phyloP scores from a whole-genome alignment of 1,140 invertebrate species.

The Lithobius niger region DNA sequence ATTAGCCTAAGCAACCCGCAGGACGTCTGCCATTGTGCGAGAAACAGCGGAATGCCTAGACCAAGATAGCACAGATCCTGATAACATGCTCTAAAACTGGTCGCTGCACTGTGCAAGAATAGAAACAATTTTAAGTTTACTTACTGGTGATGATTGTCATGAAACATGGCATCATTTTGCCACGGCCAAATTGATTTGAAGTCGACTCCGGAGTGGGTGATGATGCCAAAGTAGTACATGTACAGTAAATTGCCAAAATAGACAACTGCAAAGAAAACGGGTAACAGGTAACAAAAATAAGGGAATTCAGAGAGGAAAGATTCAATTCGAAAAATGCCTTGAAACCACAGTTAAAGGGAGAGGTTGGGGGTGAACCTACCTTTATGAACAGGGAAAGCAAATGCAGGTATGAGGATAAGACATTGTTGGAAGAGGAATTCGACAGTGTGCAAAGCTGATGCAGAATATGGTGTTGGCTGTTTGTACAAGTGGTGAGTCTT shows the following conservation, averaged over 20 bases:
- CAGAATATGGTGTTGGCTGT: constrained; percentile 23
- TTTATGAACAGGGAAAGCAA: constrained; percentile 46
- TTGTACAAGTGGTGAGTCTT: constrained; percentile 24
- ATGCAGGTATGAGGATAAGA: constrained; percentile 31
- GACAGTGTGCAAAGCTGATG: constrained; percentile 22
- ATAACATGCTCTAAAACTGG: too few relatives aligned
- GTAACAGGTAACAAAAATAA: too few relatives aligned
- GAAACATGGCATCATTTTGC: constrained; percentile 57
- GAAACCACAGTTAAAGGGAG: too few relatives aligned
- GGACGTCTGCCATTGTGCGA: too few relatives aligned
- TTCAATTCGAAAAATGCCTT: too few relatives aligned
- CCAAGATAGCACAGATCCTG: too few relatives aligned
- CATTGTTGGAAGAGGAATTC: constrained; percentile 32
- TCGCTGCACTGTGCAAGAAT: too few relatives aligned
- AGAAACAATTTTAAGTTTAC: too few relatives aligned
- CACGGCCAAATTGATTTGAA: constrained; percentile 59
- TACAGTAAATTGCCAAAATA: constrained; percentile 44
- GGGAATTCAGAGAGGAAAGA: too few relatives aligned
- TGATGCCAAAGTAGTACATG: constrained; percentile 56
- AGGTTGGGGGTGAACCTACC: too few relatives aligned
- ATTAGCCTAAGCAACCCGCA: too few relatives aligned
- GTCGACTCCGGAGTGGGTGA: constrained; percentile 59
- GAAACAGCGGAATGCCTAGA: too few relatives aligned
- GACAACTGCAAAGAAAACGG: constrained; percentile 35
- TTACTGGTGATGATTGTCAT: constrained; percentile 60